Base-by-base conservation (phyloP, 2,888 invertebrate species). In the Eilema caniola region DNA sequence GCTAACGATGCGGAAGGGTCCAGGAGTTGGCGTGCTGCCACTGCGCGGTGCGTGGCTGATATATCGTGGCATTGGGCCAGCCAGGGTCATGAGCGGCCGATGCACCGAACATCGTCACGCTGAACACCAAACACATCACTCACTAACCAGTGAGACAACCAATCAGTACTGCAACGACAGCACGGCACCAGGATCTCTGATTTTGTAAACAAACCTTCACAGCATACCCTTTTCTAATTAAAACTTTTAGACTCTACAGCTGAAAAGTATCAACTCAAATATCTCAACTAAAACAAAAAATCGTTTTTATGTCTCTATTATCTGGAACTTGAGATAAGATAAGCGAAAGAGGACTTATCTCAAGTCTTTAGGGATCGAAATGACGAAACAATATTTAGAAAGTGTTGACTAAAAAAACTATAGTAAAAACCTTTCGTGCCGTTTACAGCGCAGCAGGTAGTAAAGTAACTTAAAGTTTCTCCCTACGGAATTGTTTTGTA, bases 71-170 rank as follows among this genome's bases (percentile, higher is more conserved):
- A 95, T 93, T 94, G 94, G 92, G 92, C 94, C 94, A 94, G 93
- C 92, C 94, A 95, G 92, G 95, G 95, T 95, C 95, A 94, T 91
- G 94, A 93, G 93, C 95, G 95, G 92, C 71, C 95, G 90, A 93
- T 94, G 94, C 92, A 88, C 95, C 85, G 91, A 75, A 47, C 83
- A 79, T 81, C 88, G 84, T 89, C 90, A 89, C 87, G 83, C 85
- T 83, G 80, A 81, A 82, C 85, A 83, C 80, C 77, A 79, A 81
- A 78, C 76, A 77, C 78, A 82, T 77, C 75, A 86, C 80, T 81
- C 73, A 76, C 73, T 78, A 75, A 69, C 69, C 72, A 62, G 33
- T 71, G 62, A 71, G 65, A 79, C 72, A 76, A 78, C 76, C 71
- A 62, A 77, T 75, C 68, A 74, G 66, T 67, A 70, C 66, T 61